These are phyloP conservation scores for Pandemis cinnamomeana DNA, from an alignment of 2,888 invertebrate species.

Conservation along the genomic window DNA sequence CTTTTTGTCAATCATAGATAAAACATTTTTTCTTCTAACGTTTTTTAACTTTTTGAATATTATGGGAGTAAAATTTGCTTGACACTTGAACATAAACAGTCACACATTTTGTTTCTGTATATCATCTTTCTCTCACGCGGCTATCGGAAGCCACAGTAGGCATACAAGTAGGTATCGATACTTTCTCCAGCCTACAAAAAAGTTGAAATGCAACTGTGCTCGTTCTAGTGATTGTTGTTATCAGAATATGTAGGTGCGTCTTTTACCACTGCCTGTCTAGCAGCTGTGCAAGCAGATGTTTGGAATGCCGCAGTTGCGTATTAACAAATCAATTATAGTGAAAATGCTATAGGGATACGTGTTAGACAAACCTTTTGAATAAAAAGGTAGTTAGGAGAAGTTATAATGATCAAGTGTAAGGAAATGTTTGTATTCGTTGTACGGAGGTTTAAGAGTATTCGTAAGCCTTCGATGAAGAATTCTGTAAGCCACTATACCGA, in stretches of 20 bases:
- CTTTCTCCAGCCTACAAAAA: slow-evolving; percentile 71
- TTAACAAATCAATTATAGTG: neutral
- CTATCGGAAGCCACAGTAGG: slow-evolving; percentile 8
- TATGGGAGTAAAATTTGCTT: too few relatives aligned
- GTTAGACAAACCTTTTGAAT: neutral
- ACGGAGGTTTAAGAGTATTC: too few relatives aligned
- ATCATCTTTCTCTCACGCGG: neutral
- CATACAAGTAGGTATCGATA: slow-evolving; percentile 39
- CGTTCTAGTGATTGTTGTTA: slow-evolving; percentile 45
- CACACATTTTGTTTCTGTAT: neutral
- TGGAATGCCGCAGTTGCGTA: slow-evolving; percentile 6
- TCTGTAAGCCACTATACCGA: too few relatives aligned
- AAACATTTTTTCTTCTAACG: too few relatives aligned
- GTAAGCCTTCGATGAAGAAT: too few relatives aligned
- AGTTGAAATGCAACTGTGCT: slow-evolving; percentile 42
- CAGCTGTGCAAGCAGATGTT: slow-evolving; percentile 26
- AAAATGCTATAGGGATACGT: neutral
- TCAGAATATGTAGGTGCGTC: slow-evolving; percentile 33
- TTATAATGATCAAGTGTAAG: too few relatives aligned
- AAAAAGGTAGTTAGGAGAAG: too few relatives aligned
- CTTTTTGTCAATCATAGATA: too few relatives aligned
- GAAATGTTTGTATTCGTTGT: too few relatives aligned
- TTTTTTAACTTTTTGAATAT: too few relatives aligned
- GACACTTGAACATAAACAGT: too few relatives aligned
- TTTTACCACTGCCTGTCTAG: slow-evolving; percentile 13